Evolutionary conservation across 2,888 invertebrate species (phyloP), one percentile per base, ranked within the genome.

Genomic region (Lacanobia wlatinum): DNA sequence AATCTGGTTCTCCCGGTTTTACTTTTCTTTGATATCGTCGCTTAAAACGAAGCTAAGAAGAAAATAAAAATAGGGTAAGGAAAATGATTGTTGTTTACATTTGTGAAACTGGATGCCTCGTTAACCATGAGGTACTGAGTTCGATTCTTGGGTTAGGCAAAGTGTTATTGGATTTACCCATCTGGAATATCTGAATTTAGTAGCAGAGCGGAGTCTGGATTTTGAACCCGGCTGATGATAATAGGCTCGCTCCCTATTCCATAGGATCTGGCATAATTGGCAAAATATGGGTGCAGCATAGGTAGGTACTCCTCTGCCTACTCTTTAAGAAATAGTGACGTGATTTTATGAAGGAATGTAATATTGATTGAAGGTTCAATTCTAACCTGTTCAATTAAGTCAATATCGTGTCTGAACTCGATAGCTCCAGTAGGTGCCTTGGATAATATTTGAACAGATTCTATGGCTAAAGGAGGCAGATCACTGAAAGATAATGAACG

Each of bases 1-100:
- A 92, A 77, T 97, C 96, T 16, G 93, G 85, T 84, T 97, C 95
- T 21, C 92, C 95, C 5, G 96, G 93, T 86, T 94, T 94, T 46
- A 96, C 88, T 91, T 97, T 96, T 84, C 97, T 94, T 90, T 97
- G 96, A 87, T 96, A 97, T 74, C 96, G 92, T 83, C 96, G 95
- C 68, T 96, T 94, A 91, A 96, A 97, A 82, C 94, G 94, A 61
- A 97, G 94, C 97, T 97, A 87, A 72, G 86, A 90, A 85, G 16
- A 58, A 46, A 76, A 78, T 63, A 74, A 82, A 74, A 48, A 66
- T 68, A 77, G 1, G 18, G 1, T 40, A 21, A 21, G 6, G 16
- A 55, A 53, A 53, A 2, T 8, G 23, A 12, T 40, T 12, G 28
- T 58, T 23, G 7, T 65, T 18, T 63, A 34, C 16, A 66, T 34